phyloP scores from a whole-genome alignment of 1,140 invertebrate genomes.

The Zaprionus nigranus region DNA sequence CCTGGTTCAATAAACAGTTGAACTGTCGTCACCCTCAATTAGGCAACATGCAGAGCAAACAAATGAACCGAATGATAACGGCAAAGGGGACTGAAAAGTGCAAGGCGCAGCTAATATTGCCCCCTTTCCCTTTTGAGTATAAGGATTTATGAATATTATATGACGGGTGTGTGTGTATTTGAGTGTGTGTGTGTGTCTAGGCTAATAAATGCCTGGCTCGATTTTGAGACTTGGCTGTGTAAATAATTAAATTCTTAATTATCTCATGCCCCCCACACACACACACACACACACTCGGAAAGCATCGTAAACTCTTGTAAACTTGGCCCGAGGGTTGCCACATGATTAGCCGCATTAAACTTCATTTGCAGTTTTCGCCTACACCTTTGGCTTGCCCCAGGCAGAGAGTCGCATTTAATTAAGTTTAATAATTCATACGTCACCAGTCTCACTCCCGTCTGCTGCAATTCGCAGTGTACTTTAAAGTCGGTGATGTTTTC shows the following conservation, averaged over 20 bases:
- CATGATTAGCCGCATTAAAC: conserved; percentile 61
- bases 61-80: conserved; percentile 59
- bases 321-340: conserved; percentile 20
- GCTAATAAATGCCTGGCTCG: conserved; percentile 31
- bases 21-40: conserved; percentile 70
- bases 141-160: conserved; percentile 80
- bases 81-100: conserved; percentile 45
- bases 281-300: background rate
- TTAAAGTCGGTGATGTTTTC: conserved; percentile 50
- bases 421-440: conserved; percentile 78
- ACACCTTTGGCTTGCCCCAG: background rate
- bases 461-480: conserved; percentile 23
- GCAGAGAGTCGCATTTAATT: conserved; percentile 62
- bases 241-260: conserved; percentile 85
- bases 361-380: conserved; percentile 49
- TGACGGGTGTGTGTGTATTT: conserved; percentile 35
- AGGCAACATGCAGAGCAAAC: conserved; percentile 58
- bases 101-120: conserved; percentile 40
- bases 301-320: conserved; percentile 1
- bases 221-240: conserved; percentile 44
- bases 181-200: conserved; percentile 30
- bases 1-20: conserved; percentile 55
- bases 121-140: conserved; percentile 20
- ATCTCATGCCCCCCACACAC: conserved; percentile 58
- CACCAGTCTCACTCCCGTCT: background rate